Evolutionary conservation across 2,888 invertebrate species (phyloP).

Genomic region (Drosophila antonietae): DNA sequence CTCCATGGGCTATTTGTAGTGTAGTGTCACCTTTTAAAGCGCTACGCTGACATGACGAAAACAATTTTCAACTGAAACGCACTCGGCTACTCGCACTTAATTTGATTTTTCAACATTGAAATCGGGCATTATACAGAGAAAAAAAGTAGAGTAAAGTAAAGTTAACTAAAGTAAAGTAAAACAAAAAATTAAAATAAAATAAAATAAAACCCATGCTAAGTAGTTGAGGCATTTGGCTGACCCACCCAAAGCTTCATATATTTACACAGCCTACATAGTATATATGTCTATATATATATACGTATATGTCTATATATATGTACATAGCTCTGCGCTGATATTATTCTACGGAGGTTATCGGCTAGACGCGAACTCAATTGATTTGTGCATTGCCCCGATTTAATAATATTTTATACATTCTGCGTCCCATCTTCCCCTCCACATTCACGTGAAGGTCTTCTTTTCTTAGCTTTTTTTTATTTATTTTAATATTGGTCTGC

Average conservation of each 20-base stretch:
- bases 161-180: slow-evolving; percentile 1
- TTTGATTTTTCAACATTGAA: slow-evolving; percentile 40
- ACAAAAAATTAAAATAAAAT: neutral
- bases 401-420: slow-evolving; percentile 18
- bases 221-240: slow-evolving; percentile 33
- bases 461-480: slow-evolving; percentile 14
- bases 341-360: slow-evolving; percentile 70
- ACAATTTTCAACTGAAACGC: slow-evolving; percentile 39
- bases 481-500: slow-evolving; percentile 13
- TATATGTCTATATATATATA: neutral
- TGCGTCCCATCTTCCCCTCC: neutral
- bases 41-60: slow-evolving; percentile 52
- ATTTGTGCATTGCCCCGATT: slow-evolving; percentile 54
- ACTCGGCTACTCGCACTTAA: slow-evolving; percentile 41
- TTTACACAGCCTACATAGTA: slow-evolving; percentile 13
- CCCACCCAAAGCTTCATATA: slow-evolving; percentile 34
- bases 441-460: slow-evolving; percentile 10
- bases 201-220: slow-evolving; percentile 10
- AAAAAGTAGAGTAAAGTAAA: slow-evolving; percentile 4
- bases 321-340: slow-evolving; percentile 54
- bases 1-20: slow-evolving; percentile 23
- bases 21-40: slow-evolving; percentile 68
- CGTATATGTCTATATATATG: neutral
- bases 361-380: slow-evolving; percentile 66
- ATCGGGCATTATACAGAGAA: slow-evolving; percentile 53